A percentile compares a stretch with the other conserved stretches of the same genome.
Conservation (phyloP, 2,113 vertebrate genomes). For the Zosterops borbonicus region DNA sequence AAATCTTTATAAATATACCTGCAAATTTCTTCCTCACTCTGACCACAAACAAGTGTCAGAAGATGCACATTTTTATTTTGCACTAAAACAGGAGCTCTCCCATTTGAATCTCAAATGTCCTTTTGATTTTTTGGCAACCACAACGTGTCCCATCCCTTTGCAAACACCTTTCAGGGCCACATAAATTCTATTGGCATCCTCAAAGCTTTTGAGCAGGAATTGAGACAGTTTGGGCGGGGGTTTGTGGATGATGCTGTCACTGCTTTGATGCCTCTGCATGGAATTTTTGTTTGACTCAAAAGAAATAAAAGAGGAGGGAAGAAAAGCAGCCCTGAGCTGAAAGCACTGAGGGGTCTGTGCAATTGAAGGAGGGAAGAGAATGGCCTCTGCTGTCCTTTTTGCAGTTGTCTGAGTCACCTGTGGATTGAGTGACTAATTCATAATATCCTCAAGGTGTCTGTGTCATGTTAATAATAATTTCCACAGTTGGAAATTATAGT, state of each 20-base stretch:
- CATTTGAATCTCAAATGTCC: not conserved
- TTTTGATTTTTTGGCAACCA: not conserved
- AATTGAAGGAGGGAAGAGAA: not conserved
- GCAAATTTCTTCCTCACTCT: slow-evolving; percentile 5
- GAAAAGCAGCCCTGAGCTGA: not conserved
- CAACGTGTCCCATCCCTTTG: not conserved
- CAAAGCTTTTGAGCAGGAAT: not conserved
- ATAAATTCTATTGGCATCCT: not conserved
- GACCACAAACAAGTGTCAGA: not conserved
- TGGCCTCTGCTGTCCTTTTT: not conserved
- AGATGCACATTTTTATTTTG: not conserved
- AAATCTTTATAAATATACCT: slow-evolving; percentile 42
- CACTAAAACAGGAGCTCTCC: not conserved
- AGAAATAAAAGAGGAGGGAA: not conserved
- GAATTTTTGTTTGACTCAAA: not conserved
- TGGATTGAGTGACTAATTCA: not conserved
- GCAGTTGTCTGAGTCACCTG: not conserved
- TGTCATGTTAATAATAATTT: not conserved
- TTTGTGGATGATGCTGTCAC: not conserved
- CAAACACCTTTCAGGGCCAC: not conserved
- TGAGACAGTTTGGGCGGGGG: not conserved
- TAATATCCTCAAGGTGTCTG: not conserved
- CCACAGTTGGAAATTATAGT: not conserved
- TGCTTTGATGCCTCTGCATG: not conserved
- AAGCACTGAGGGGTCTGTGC: not conserved